Base-by-base conservation (phyloP, 2,797 vertebrate genomes). In the Tympanoctomys barrerae region DNA sequence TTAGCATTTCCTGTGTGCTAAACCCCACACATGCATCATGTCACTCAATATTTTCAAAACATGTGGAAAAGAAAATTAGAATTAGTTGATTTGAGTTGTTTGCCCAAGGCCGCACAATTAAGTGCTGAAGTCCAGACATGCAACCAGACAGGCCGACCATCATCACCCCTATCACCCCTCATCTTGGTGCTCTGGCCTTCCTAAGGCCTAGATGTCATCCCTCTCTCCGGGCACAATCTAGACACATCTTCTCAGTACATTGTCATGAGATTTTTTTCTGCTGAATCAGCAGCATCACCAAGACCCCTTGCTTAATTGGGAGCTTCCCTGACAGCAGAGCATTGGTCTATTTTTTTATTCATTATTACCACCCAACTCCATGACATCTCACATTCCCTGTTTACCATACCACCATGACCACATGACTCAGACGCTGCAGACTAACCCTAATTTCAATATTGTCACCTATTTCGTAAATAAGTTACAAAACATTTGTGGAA, bases 401-500 rank as follows among this genome's bases (percentile, higher is more conserved):
- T 68, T 57, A n/a, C 68, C 66, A 57, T 42, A 42, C n/a, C 89
- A 33, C 21, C 36, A 39, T 46, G 39, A 64, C 71, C 89, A 46
- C 59, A 28, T 0, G 4, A n/a, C 52, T 57, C 71, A 66, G 36
- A 83, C 82, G 81, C 95, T 88, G 52, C 62, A 59, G 52, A 77
- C 59, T 59, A 46, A 95, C 64, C 85, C 49, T 57, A 52, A 90
- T 84, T 85, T 95, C 82, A 82, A 33, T 59, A 70, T 8, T 39
- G 31, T 87, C 78, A 39, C n/a, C 59, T 71, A 86, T 86, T 94
- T 95, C 87, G 89, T 64, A 91, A 22, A 77, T 10, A 68, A 91
- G 59, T n/a, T 39, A 77, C 85, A 80, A 77, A 52, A 77, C 5
- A 4, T 81, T 52, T 57, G 64, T 28, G 26, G 80, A 90, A 79